Base-by-base conservation (phyloP, 35 echinoderm and acorn worm genomes). In the Antedon bifida region DNA sequence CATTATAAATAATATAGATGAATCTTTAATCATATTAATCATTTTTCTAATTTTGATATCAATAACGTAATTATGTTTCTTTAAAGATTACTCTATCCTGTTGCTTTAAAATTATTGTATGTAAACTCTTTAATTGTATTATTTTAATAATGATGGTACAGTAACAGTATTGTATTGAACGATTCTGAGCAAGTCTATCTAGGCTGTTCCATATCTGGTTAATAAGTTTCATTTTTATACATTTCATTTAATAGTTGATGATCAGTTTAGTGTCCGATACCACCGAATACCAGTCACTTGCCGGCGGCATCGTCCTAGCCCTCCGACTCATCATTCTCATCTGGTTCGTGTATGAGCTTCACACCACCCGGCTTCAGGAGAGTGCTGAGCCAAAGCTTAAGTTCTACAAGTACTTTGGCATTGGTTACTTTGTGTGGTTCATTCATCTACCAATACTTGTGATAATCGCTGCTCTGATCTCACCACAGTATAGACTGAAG, bases 371-470 rank as follows among this genome's bases (percentile, higher is more conserved):
- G 14, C 34, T 34, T 12, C 78, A 80, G 31, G 78, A 80, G 26
- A 36, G 36, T 36, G 26, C 36, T 29, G 78, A 80, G 8, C 33
- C n/a, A 5, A 80, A 80, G 31, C 78, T 80, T 30, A 80, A 36
- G 26, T 80, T 80, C 30, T 80, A 80, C 36, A 34, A 38, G 36
- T 80, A 38, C 33, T 80, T 80, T 80, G 78, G 78, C 3, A 36
- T 80, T 12, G 78, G 78, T 16, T 80, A 36, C 36, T 35, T 38
- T 8, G 30, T 80, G 2, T 80, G 78, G 78, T 80, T 80, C 34
- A 11, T 80, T 35, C 36, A 80, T 28, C 35, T 80, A 10, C 78
- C 78, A 30, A 80, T 80, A 14, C 34, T 38, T 21, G 78, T 80
- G 9, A 39, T 29, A 2, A 80, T 80, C 32, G 28, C n/a, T 17